Evolutionary conservation across 2,113 vertebrate genomes (phyloP), one percentile per base, ranked within the genome.

Genomic region (Prinia subflava): DNA sequence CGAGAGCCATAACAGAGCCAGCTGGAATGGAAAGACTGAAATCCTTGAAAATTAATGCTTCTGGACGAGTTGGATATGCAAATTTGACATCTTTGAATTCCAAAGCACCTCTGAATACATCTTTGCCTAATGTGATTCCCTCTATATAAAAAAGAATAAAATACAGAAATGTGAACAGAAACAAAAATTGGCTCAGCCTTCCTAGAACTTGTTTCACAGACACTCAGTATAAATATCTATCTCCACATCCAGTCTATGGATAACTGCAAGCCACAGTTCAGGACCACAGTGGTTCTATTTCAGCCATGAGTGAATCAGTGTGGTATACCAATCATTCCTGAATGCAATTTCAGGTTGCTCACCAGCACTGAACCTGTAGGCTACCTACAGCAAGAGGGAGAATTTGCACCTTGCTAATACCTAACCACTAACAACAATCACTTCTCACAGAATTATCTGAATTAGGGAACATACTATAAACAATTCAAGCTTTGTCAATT

Each of bases 1-100:
- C 99, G 21, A 99, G 97, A 10, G 99, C 99, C 94, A 98, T 99
- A 90, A 99, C 96, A 33, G 98, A 98, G 28, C 99, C 99, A 4
- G 99, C 97, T 0, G 99, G 99, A 41, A 99, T 98, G 57, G 96
- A 96, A 64, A 99, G 98, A 93, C 96, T 98, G 83, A 99, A 98
- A 68, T 98, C 98, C 92, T 98, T 98, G 95, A 99, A 99, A 84
- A 99, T 96, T 2, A 97, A 93, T 27, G 97, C 92, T 89, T 99
- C 99, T 21, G 98, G 98, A 60, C 99, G 99, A 39, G 98, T 98
- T 2, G 99, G 99, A 95, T 99, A 99, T 27, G 98, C 96, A 87
- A 99, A 99, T 28, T 98, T 96, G 60, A 99, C 96, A 1, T 98
- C 81, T 41, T 83, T 95, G 95, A 99, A 99, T 95, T 99, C 98